phyloP scores from a whole-genome alignment of 2,888 invertebrate species.

The Celastrina argiolus region DNA sequence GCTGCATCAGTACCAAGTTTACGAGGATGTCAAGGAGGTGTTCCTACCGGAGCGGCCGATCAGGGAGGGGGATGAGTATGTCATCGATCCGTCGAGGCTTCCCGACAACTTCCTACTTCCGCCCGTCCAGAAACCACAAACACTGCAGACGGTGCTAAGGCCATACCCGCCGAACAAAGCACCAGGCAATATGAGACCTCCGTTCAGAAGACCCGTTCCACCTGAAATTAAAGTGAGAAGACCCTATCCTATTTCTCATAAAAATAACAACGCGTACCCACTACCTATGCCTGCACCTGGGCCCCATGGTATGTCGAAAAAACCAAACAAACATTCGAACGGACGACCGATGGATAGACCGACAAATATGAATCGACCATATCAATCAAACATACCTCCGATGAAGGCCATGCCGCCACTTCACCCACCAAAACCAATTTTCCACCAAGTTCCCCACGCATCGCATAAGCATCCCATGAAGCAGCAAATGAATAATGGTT shows the following conservation, averaged over 20 bases:
- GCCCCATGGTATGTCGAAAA: slow-evolving; percentile 47
- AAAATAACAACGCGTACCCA: slow-evolving; percentile 53
- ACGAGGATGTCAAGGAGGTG: slow-evolving; percentile 55
- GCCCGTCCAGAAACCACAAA: slow-evolving; percentile 62
- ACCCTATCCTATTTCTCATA: slow-evolving; percentile 51
- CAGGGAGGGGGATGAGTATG: slow-evolving; percentile 60
- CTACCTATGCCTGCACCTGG: slow-evolving; percentile 56
- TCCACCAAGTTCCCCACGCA: slow-evolving; percentile 39
- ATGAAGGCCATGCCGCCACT: slow-evolving; percentile 56
- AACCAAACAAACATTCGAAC: slow-evolving; percentile 45
- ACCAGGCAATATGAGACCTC: slow-evolving; percentile 51
- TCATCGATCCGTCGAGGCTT: slow-evolving; percentile 49
- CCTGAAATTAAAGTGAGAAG: slow-evolving; percentile 70
- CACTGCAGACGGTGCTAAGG: slow-evolving; percentile 64
- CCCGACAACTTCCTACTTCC: slow-evolving; percentile 58
- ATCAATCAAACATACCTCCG: slow-evolving; percentile 46
- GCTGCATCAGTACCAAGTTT: slow-evolving; percentile 55
- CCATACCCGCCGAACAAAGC: slow-evolving; percentile 52
- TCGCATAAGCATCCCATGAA: slow-evolving; percentile 43
- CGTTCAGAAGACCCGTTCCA: slow-evolving; percentile 61
- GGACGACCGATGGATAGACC: slow-evolving; percentile 48
- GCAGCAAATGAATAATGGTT: slow-evolving; percentile 38
- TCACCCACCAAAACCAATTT: slow-evolving; percentile 40
- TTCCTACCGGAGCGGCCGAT: slow-evolving; percentile 57
- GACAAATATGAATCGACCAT: slow-evolving; percentile 31